Evolutionary conservation across 1,140 invertebrate species (phyloP).

Genomic region (Penaeus chinensis): DNA sequence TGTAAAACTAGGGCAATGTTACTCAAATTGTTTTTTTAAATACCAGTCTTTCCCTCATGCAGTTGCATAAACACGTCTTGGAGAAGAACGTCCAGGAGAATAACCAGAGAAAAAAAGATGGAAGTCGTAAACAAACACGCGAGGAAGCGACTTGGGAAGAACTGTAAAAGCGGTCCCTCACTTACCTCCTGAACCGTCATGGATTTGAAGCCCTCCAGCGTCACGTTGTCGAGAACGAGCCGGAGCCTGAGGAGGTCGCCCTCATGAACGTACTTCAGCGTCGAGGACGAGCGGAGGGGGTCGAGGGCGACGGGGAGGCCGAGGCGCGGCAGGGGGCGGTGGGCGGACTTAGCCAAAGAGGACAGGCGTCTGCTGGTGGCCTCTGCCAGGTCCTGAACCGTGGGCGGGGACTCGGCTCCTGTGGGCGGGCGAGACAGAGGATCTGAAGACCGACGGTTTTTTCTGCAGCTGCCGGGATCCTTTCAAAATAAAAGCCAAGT

Average conservation of each 20-base stretch:
- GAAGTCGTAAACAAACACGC: too few relatives aligned
- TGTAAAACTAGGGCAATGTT: neutral
- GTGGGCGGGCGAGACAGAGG: neutral
- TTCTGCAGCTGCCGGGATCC: too few relatives aligned
- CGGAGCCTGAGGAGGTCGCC: conserved; percentile 47
- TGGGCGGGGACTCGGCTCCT: neutral
- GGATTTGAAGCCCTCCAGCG: conserved; percentile 40
- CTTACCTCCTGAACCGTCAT: conserved; percentile 53
- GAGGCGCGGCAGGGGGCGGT: conserved; percentile 5
- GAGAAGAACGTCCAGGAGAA: too few relatives aligned
- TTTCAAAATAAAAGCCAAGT: too few relatives aligned
- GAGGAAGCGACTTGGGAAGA: too few relatives aligned
- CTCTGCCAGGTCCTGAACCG: conserved; percentile 6
- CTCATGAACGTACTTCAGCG: conserved; percentile 50
- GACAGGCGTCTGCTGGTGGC: neutral
- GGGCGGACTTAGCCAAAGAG: conserved; percentile 6
- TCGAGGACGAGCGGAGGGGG: conserved; percentile 23
- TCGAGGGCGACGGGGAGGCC: conserved; percentile 36
- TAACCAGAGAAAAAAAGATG: too few relatives aligned
- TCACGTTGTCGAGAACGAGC: conserved; percentile 50
- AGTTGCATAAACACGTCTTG: too few relatives aligned
- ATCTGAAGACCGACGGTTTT: too few relatives aligned
- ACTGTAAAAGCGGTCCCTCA: too few relatives aligned
- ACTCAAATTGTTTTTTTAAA: too few relatives aligned
- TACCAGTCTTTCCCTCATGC: too few relatives aligned